These are phyloP conservation scores for Okamejei kenojei DNA, from an alignment of 2,797 vertebrate species.

Conservation along the genomic window DNA sequence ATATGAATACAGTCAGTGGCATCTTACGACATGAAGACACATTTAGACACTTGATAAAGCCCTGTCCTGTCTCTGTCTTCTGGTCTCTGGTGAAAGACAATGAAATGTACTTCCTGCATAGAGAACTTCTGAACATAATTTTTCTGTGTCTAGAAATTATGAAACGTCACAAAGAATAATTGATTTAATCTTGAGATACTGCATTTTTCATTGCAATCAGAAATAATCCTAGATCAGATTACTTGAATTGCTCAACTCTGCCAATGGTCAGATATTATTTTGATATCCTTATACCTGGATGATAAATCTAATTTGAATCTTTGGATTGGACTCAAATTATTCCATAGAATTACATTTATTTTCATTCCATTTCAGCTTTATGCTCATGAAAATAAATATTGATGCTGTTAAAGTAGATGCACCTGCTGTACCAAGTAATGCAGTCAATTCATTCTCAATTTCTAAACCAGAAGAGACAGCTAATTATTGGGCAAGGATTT, in stretches of 20 bases:
- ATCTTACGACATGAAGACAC: no score
- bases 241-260: not conserved
- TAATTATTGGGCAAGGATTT: constrained; percentile 30
- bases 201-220: not conserved
- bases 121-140: not conserved
- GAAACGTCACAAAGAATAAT: not conserved
- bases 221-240: not conserved
- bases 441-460: not conserved
- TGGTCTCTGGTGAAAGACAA: no score
- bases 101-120: no score
- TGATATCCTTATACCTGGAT: not conserved
- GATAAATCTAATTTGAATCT: not conserved
- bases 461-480: constrained; percentile 27
- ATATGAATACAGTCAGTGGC: no score
- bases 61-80: no score
- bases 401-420: not conserved
- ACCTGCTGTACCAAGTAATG: not conserved
- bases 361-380: not conserved
- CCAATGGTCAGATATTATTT: not conserved
- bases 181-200: not conserved
- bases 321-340: not conserved
- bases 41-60: no score
- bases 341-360: constrained; percentile 1
- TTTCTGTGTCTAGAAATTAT: not conserved
- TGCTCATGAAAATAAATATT: not conserved